Evolutionary conservation across 2,888 invertebrate genomes (phyloP).

Genomic region (Scotopteryx bipunctaria): DNA sequence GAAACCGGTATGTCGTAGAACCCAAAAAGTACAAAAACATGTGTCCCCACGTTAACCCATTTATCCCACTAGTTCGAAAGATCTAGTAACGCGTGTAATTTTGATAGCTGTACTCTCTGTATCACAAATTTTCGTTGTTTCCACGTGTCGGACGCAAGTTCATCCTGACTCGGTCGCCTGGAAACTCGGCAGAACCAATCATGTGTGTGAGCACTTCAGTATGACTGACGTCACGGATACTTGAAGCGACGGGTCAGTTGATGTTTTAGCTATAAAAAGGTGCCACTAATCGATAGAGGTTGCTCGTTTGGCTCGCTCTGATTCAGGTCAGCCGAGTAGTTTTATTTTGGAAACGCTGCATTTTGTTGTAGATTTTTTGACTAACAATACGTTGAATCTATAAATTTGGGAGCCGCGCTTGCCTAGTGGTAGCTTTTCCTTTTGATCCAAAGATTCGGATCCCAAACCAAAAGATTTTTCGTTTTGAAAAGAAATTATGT

Average conservation of each 20-base stretch:
- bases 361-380: not conserved
- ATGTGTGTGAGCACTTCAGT: constrained; percentile 54
- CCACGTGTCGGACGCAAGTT: constrained; percentile 8
- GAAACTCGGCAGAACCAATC: constrained; percentile 59
- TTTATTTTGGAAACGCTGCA: constrained; percentile 1
- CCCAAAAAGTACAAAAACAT: no score
- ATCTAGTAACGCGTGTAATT: no score
- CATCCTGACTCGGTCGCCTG: constrained; percentile 41
- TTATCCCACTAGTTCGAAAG: no score
- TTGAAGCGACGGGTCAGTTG: constrained; percentile 33
- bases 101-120: no score
- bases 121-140: constrained; percentile 2
- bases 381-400: no score
- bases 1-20: no score
- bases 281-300: constrained; percentile 30
- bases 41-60: no score
- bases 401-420: no score
- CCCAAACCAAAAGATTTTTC: no score
- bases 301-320: constrained; percentile 22
- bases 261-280: constrained; percentile 36
- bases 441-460: no score
- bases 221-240: constrained; percentile 49
- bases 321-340: constrained; percentile 21
- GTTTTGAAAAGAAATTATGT: no score
- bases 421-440: no score